These are phyloP conservation scores for Sterrhoptilus dennistouni DNA, from an alignment of 2,113 vertebrate species.

Conservation along the genomic window DNA sequence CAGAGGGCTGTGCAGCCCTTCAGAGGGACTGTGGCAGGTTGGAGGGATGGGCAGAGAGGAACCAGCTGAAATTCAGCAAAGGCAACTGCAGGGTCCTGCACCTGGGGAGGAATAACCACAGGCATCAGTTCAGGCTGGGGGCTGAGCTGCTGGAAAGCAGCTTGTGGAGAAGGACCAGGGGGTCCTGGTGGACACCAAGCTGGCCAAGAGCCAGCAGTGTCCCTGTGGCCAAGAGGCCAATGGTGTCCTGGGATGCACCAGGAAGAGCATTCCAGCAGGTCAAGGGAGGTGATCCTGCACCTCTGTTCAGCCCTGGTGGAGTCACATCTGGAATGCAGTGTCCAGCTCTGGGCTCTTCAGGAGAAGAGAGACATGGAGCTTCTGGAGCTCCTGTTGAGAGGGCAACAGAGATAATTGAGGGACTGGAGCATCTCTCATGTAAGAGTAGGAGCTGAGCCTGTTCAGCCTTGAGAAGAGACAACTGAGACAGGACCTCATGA, in stretches of 20 bases:
- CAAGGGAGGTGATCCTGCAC: background rate
- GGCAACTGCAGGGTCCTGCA: background rate
- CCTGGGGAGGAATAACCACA: background rate
- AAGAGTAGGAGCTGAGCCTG: background rate
- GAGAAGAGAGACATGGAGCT: background rate
- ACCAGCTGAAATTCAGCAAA: background rate
- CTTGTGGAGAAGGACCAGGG: background rate
- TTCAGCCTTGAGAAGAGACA: background rate
- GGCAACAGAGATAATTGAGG: background rate
- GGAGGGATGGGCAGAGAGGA: background rate
- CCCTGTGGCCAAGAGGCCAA: background rate
- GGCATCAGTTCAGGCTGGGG: fast-evolving
- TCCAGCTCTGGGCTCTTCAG: background rate
- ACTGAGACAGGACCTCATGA: background rate
- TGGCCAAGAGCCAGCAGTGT: background rate
- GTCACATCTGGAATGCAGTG: background rate
- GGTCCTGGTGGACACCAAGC: background rate
- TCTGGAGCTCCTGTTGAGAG: background rate
- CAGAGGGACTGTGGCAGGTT: background rate
- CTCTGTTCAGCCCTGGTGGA: background rate
- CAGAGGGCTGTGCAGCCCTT: background rate
- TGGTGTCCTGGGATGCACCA: background rate
- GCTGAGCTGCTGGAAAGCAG: background rate
- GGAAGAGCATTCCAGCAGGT: background rate
- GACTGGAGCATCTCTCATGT: background rate